A percentile compares a stretch with the other conserved stretches of the same genome.
Evolutionary conservation across 2,888 invertebrate genomes (phyloP).

Genomic region (Drosophila imparisetae): DNA sequence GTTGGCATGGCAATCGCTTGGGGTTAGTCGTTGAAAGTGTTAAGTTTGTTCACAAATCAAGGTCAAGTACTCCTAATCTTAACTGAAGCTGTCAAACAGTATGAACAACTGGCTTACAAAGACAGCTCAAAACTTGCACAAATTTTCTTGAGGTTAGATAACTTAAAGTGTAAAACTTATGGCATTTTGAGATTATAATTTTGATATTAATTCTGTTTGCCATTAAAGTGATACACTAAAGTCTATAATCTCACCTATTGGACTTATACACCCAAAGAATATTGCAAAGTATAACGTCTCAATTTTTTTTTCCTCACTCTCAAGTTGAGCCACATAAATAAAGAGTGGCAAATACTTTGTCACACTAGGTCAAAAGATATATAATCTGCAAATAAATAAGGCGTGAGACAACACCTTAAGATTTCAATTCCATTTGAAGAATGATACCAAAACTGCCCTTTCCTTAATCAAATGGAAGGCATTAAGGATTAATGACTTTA

Average conservation of each 20-base stretch:
- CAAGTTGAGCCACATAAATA: neutral
- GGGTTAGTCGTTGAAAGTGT: conserved; percentile 11
- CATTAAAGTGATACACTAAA: neutral
- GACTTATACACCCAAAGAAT: neutral
- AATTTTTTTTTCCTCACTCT: neutral
- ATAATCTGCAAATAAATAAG: neutral
- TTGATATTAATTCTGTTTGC: neutral
- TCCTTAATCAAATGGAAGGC: neutral
- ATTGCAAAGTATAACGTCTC: neutral
- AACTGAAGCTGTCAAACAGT: conserved; percentile 8
- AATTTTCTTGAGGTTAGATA: neutral
- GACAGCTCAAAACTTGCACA: conserved; percentile 3
- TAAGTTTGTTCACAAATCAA: conserved; percentile 21
- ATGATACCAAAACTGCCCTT: neutral
- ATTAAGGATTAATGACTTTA: neutral
- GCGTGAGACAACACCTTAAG: neutral
- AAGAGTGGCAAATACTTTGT: neutral
- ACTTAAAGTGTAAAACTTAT: neutral
- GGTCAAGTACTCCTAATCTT: conserved; percentile 45
- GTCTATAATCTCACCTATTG: neutral
- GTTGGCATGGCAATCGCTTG: conserved; percentile 28
- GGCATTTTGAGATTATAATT: neutral
- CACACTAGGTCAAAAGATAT: neutral
- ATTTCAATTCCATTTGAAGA: neutral
- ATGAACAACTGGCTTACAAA: conserved; percentile 1